phyloP scores from a whole-genome alignment of 1,140 invertebrate species.

The Drosophila burlai region DNA sequence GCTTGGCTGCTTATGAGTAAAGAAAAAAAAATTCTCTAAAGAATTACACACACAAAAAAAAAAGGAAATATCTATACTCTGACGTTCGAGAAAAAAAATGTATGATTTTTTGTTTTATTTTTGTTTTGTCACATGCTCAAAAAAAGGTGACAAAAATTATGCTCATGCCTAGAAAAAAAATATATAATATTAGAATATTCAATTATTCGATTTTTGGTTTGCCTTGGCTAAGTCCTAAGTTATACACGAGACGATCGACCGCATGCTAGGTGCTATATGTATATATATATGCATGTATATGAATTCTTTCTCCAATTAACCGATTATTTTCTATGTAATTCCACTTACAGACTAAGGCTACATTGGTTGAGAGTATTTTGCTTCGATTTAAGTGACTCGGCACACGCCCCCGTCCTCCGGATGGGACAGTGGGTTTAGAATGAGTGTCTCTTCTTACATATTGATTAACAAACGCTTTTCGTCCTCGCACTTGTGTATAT shows the following conservation, averaged over 20 bases:
- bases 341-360: constrained; percentile 72
- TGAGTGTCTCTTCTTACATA: constrained; percentile 27
- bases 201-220: constrained; percentile 23
- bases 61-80: neutral
- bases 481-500: constrained; percentile 16
- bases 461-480: constrained; percentile 36
- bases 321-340: constrained; percentile 36
- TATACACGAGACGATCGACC: constrained; percentile 29
- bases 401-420: constrained; percentile 2
- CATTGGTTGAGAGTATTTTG: constrained; percentile 67
- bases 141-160: constrained; percentile 57
- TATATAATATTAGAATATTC: neutral
- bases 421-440: constrained; percentile 16
- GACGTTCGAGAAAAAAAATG: constrained; percentile 52
- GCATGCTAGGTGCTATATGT: constrained; percentile 27
- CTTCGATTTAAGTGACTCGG: constrained; percentile 49
- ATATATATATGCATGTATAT: constrained; percentile 14
- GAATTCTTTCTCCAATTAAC: constrained; percentile 26
- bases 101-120: constrained; percentile 6
- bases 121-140: constrained; percentile 59
- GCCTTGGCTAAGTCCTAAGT: constrained; percentile 27
- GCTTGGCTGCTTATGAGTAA: constrained; percentile 77
- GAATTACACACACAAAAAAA: constrained; percentile 50
- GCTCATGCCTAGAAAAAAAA: constrained; percentile 33
- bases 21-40: constrained; percentile 50